phyloP scores from a whole-genome alignment of 1,140 invertebrate species.

The Drosophila ficusphila region DNA sequence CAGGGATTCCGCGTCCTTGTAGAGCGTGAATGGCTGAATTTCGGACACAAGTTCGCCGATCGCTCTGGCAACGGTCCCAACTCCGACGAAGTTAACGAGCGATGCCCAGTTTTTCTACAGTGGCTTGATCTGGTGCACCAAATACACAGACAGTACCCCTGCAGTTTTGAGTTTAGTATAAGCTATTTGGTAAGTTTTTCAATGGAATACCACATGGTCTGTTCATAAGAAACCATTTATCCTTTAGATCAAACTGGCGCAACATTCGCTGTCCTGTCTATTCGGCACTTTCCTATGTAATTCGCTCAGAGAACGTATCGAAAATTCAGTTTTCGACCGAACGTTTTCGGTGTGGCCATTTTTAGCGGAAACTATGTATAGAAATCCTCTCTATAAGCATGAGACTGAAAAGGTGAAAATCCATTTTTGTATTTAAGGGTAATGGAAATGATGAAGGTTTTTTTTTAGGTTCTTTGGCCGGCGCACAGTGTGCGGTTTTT shows the following conservation, averaged over 20 bases:
- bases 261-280: slow-evolving; percentile 97
- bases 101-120: slow-evolving; percentile 98
- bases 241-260: slow-evolving; percentile 94
- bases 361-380: slow-evolving; percentile 90
- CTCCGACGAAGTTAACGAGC: slow-evolving; percentile 94
- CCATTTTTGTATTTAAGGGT: background rate
- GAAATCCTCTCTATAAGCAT: slow-evolving; percentile 93
- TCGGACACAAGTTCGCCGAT: slow-evolving; percentile 98
- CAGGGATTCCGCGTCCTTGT: slow-evolving; percentile 96
- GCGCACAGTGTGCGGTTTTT: slow-evolving; percentile 93
- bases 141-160: slow-evolving; percentile 94
- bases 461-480: slow-evolving; percentile 90
- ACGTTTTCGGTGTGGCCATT: slow-evolving; percentile 96
- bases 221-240: too few relatives aligned
- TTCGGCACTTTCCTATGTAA: slow-evolving; percentile 99
- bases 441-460: background rate
- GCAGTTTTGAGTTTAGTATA: slow-evolving; percentile 97
- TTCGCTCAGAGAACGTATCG: slow-evolving; percentile 90
- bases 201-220: background rate
- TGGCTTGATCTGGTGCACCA: slow-evolving; percentile 99
- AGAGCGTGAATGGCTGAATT: slow-evolving; percentile 97
- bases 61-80: slow-evolving; percentile 94
- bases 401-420: slow-evolving; percentile 84
- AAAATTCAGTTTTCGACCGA: slow-evolving; percentile 88
- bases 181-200: slow-evolving; percentile 92